phyloP scores from a whole-genome alignment of 2,888 invertebrate genomes.

The Nomada ruficornis region DNA sequence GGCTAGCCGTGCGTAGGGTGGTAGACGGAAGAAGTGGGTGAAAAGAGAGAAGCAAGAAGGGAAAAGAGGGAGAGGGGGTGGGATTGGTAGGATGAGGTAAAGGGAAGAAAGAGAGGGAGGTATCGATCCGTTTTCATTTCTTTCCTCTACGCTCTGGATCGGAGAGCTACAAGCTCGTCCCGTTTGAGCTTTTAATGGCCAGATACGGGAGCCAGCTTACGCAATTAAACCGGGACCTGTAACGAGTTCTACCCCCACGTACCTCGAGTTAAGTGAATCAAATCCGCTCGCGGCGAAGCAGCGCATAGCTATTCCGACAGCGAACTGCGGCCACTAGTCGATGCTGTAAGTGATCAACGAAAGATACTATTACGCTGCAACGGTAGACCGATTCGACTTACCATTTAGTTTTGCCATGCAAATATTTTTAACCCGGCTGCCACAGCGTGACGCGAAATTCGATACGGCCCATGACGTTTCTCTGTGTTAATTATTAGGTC shows the following conservation, averaged over 20 bases:
- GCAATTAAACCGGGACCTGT: slow-evolving; percentile 68
- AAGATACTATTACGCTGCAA: slow-evolving; percentile 61
- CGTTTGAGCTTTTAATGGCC: slow-evolving; percentile 69
- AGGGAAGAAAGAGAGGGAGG: slow-evolving; percentile 15
- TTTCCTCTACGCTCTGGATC: slow-evolving; percentile 36
- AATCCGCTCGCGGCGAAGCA: slow-evolving; percentile 56
- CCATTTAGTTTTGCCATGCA: slow-evolving; percentile 31
- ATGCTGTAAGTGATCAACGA: slow-evolving; percentile 56
- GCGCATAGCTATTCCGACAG: slow-evolving; percentile 26
- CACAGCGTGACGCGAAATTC: neutral
- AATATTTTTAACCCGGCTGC: slow-evolving; percentile 20
- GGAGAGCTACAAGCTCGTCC: slow-evolving; percentile 40
- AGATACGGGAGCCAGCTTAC: slow-evolving; percentile 62
- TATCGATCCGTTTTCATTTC: slow-evolving; percentile 63
- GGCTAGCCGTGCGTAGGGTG: slow-evolving; percentile 25
- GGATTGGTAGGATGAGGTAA: neutral
- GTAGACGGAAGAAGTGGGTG: neutral
- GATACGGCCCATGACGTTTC: too few relatives aligned
- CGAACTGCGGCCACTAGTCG: slow-evolving; percentile 40
- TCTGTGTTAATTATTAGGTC: neutral
- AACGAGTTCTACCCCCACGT: slow-evolving; percentile 63
- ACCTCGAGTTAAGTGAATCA: slow-evolving; percentile 68
- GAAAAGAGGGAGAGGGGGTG: neutral
- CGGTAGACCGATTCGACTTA: slow-evolving; percentile 51
- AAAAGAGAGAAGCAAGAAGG: neutral